phyloP scores from a whole-genome alignment of 2,113 vertebrate genomes.

The Platycercus adscitus region DNA sequence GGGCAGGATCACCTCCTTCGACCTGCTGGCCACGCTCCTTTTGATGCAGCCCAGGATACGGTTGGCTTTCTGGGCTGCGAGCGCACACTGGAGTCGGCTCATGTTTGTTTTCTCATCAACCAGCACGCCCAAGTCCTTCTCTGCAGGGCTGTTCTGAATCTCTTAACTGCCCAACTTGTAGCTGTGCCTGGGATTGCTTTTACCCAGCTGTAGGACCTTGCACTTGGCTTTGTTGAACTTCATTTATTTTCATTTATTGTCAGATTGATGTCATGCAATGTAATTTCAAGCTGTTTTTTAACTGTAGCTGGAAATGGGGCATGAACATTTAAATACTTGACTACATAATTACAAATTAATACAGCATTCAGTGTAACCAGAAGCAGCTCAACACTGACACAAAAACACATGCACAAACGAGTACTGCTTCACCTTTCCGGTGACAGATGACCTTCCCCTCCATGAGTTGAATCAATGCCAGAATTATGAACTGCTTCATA shows the following conservation, averaged over 20 bases:
- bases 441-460: constrained; percentile 80
- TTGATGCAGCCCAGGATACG: no score
- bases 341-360: neutral
- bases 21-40: no score
- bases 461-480: constrained; percentile 82
- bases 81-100: neutral
- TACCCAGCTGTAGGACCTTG: neutral
- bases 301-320: neutral
- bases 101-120: neutral
- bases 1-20: no score
- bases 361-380: neutral
- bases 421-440: constrained; percentile 81
- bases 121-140: neutral
- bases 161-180: neutral
- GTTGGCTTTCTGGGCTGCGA: neutral
- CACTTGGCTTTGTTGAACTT: neutral
- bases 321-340: neutral
- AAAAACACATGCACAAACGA: constrained; percentile 19
- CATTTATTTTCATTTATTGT: neutral
- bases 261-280: neutral
- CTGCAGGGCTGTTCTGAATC: neutral
- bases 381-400: neutral
- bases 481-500: constrained; percentile 94
- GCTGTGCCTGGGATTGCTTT: neutral
- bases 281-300: neutral